Evolutionary conservation across 1,140 invertebrate genomes (phyloP).

Genomic region (Drosophila nikananu): DNA sequence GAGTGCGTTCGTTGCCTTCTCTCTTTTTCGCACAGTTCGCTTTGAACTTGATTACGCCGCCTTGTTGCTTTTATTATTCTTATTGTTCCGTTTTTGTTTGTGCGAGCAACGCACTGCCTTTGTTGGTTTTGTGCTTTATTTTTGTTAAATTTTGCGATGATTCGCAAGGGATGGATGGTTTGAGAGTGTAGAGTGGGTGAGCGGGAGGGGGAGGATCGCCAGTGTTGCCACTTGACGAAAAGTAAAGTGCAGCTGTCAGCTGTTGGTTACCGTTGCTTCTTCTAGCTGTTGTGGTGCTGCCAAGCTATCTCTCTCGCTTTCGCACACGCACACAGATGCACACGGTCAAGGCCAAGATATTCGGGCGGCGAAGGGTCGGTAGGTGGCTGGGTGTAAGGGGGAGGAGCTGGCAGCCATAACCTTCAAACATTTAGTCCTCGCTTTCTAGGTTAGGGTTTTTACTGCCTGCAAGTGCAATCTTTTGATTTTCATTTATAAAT

Average conservation of each 20-base stretch:
- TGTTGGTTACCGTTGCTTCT: constrained; percentile 67
- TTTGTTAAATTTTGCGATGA: constrained; percentile 14
- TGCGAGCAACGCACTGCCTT: constrained; percentile 33
- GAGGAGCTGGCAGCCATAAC: constrained; percentile 59
- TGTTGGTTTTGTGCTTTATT: constrained; percentile 35
- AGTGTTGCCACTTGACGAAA: constrained; percentile 63
- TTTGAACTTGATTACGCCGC: constrained; percentile 73
- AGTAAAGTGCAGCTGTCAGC: constrained; percentile 76
- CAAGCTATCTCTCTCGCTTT: constrained; percentile 34
- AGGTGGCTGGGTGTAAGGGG: constrained; percentile 1
- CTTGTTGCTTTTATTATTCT: constrained; percentile 27
- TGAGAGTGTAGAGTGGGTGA: not conserved
- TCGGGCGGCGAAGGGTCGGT: constrained; percentile 14
- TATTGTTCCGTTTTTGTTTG: constrained; percentile 45
- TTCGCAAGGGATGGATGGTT: constrained; percentile 9
- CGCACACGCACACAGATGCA: constrained; percentile 34
- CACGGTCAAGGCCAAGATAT: constrained; percentile 77
- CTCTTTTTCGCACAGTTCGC: constrained; percentile 59
- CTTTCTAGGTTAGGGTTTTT: constrained; percentile 68
- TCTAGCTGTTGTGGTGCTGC: constrained; percentile 1
- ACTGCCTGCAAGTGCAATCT: constrained; percentile 36
- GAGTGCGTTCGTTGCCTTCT: constrained; percentile 39
- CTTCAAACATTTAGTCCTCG: constrained; percentile 64
- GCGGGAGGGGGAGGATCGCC: constrained; percentile 31
- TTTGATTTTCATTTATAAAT: constrained; percentile 19